Percentiles rank a stretch among this genome's conserved stretches.
Conservation (phyloP, 2,888 invertebrate species). For the Coenonympha arcania region DNA sequence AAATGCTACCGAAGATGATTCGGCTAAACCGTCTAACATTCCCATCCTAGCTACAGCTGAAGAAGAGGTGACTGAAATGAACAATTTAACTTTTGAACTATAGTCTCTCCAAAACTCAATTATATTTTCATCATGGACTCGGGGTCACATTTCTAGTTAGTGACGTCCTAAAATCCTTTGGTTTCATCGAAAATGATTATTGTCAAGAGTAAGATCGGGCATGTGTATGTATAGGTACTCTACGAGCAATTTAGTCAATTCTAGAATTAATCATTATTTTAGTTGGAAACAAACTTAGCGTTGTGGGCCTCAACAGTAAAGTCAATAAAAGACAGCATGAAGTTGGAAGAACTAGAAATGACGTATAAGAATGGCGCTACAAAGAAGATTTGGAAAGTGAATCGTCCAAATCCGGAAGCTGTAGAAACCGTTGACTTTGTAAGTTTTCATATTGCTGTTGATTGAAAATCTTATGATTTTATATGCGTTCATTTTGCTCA, state of each 20-base stretch:
- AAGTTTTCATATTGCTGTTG: too few species aligned
- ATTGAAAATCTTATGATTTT: too few species aligned
- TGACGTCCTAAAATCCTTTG: too few species aligned
- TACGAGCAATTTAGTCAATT: too few species aligned
- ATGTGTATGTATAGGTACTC: too few species aligned
- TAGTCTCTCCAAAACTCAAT: too few species aligned
- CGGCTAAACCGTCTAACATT: conserved; percentile 12
- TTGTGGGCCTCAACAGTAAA: conserved; percentile 52
- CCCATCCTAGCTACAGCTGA: conserved; percentile 33
- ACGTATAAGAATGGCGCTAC: conserved; percentile 49
- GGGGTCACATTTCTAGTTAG: too few species aligned
- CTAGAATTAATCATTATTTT: conserved; percentile 12
- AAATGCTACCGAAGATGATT: conserved; percentile 19
- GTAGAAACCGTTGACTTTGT: conserved; percentile 60
- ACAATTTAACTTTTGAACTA: neutral
- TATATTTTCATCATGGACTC: too few species aligned
- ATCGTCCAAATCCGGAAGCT: conserved; percentile 51
- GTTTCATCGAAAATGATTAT: too few species aligned
- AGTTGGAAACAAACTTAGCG: conserved; percentile 45
- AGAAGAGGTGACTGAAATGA: conserved; percentile 33
- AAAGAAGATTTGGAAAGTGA: conserved; percentile 57
- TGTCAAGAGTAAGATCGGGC: too few species aligned
- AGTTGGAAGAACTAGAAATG: conserved; percentile 56
- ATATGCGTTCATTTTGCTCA: too few species aligned
- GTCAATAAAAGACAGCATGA: conserved; percentile 46